Evolutionary conservation across 2,888 invertebrate species (phyloP), one percentile per base, ranked within the genome.

Genomic region (Polydrusus cervinus): DNA sequence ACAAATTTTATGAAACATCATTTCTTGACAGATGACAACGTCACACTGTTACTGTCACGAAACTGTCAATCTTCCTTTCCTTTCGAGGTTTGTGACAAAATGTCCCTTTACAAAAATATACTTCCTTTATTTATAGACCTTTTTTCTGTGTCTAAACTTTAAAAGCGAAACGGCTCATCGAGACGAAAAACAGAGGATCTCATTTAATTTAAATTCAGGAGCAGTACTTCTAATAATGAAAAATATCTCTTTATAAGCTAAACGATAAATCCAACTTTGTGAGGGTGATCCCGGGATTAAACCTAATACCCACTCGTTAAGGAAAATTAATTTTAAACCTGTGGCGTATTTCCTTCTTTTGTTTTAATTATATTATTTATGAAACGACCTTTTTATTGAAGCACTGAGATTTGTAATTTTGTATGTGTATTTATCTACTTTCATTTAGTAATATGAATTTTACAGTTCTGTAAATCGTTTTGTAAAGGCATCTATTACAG

Each of bases 231-330:
- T 57, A 73, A 67, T 73, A 73, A 73, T 67, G 61, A 73, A 67
- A 73, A 73, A 67, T 61, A 67, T 73, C 73, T 43, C 67, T 73
- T 67, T 73, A 73, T 67, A 73, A 66, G 67, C 67, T 40, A 40
- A 67, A 60, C 73, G 66, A 73, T 73, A 53, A 73, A 73, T 73
- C 73, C 66, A 55, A 64, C 53, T 57, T 60, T 61, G 66, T 67
- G 61, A 49, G 40, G 43, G 34, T 73, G 61, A 73, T 73, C 73
- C 61, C 25, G 25, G 57, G 73, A 73, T 73, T 73, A 73, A 34
- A 73, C 60, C 49, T 72, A 73, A 73, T 67, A 43, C 34, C 61
- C 6, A 57, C 34, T 45, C 61, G 67, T 67, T 73, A 61, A 66
- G 66, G 71, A 73, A 73, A 67, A 67, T 73, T 61, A 62, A 51